phyloP scores from a whole-genome alignment of 1,140 invertebrate species.

The Capitella teleta region DNA sequence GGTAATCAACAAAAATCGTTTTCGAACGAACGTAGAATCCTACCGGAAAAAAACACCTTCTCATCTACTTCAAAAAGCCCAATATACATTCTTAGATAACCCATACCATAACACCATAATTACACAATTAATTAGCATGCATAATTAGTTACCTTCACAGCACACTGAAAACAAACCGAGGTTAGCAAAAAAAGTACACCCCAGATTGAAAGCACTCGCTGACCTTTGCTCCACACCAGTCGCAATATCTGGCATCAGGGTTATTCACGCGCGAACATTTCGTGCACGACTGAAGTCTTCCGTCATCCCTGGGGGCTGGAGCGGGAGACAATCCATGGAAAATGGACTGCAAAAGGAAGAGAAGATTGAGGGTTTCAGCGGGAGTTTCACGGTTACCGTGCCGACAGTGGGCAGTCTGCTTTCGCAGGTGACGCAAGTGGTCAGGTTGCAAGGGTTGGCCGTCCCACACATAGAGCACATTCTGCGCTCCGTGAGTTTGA shows the following conservation, averaged over 20 bases:
- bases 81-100: too few relatives aligned
- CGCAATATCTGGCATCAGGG: conserved; percentile 33
- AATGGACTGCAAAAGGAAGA: too few relatives aligned
- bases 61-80: too few relatives aligned
- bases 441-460: conserved; percentile 26
- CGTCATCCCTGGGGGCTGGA: conserved; percentile 13
- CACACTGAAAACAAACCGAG: too few relatives aligned
- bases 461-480: conserved; percentile 28
- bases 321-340: conserved; percentile 16
- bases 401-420: conserved; percentile 15
- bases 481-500: conserved; percentile 17
- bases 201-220: not conserved
- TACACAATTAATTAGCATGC: too few relatives aligned
- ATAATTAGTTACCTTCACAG: too few relatives aligned
- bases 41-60: too few relatives aligned
- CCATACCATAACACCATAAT: too few relatives aligned
- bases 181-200: not conserved
- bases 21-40: too few relatives aligned
- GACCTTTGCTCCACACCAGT: conserved; percentile 37
- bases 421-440: conserved; percentile 27
- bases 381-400: not conserved
- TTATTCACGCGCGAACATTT: conserved; percentile 33
- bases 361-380: too few relatives aligned
- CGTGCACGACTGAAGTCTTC: conserved; percentile 21
- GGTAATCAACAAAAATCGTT: too few relatives aligned